Evolutionary conservation across 1,140 invertebrate species (phyloP).

Genomic region (Diuraphis noxia): DNA sequence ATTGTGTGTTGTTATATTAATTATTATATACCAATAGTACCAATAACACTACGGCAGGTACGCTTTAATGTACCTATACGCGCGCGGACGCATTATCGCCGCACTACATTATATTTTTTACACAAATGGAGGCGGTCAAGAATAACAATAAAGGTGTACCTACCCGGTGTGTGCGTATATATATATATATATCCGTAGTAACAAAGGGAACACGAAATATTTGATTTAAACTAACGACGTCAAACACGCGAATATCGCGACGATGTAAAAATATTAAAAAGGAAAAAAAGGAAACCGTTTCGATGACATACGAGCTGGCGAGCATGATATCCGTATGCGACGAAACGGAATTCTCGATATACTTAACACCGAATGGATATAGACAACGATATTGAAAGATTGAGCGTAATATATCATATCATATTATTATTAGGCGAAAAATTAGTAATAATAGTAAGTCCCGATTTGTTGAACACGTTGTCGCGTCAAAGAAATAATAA

Average conservation of each 20-base stretch:
- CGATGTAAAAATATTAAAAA: not conserved
- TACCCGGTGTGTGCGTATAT: not conserved
- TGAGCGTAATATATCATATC: not conserved
- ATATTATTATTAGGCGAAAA: conserved; percentile 1
- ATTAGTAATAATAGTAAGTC: not conserved
- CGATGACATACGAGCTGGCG: not conserved
- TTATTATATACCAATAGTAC: not conserved
- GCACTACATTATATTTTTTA: not conserved
- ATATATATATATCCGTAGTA: too few species aligned
- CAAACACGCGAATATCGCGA: not conserved
- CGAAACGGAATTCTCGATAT: conserved; percentile 10
- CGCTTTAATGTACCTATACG: not conserved
- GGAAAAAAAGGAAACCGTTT: not conserved
- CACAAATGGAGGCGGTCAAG: not conserved
- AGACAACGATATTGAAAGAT: conserved; percentile 2
- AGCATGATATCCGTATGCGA: not conserved
- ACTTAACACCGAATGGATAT: not conserved
- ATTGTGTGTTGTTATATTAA: conserved; percentile 29
- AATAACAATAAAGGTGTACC: conserved; percentile 14
- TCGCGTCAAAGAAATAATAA: not conserved
- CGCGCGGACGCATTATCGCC: not conserved
- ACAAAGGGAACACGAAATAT: conserved; percentile 1
- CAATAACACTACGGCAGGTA: not conserved
- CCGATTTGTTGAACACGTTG: conserved; percentile 7
- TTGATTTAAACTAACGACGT: conserved; percentile 25